phyloP scores from a whole-genome alignment of 2,888 invertebrate genomes.

The Coecobrya sp. region DNA sequence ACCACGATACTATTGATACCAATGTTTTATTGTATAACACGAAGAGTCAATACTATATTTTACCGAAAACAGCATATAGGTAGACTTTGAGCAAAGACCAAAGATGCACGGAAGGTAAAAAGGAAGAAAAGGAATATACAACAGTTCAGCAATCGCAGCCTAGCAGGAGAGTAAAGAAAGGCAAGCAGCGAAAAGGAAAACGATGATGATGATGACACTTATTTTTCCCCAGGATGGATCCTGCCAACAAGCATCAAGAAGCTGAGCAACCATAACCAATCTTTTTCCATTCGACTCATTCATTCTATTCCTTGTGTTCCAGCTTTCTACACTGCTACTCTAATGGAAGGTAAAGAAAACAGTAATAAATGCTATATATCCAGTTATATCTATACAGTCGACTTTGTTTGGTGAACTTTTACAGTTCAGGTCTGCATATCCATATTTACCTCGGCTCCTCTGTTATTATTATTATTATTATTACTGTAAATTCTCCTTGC shows the following conservation, averaged over 20 bases:
- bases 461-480: neutral
- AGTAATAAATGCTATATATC: too few relatives aligned
- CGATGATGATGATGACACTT: slow-evolving; percentile 61
- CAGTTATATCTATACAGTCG: neutral
- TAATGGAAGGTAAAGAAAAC: neutral
- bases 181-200: neutral
- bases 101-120: neutral
- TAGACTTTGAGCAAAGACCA: too few relatives aligned
- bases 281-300: slow-evolving; percentile 50
- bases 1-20: too few relatives aligned
- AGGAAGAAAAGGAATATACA: neutral
- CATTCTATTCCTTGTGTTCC: slow-evolving; percentile 35
- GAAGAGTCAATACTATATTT: too few relatives aligned
- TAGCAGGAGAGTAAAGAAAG: slow-evolving; percentile 30
- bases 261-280: slow-evolving; percentile 60
- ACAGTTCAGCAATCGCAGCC: neutral
- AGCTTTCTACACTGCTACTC: neutral
- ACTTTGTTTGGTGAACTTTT: neutral
- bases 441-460: neutral
- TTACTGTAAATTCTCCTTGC: neutral
- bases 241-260: slow-evolving; percentile 36
- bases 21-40: too few relatives aligned
- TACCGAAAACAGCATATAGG: too few relatives aligned
- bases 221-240: slow-evolving; percentile 68
- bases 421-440: neutral